Percentiles rank a stretch among this genome's conserved stretches.
Evolutionary conservation across 1,140 invertebrate species (phyloP).

Genomic region (Copidosoma floridanum): DNA sequence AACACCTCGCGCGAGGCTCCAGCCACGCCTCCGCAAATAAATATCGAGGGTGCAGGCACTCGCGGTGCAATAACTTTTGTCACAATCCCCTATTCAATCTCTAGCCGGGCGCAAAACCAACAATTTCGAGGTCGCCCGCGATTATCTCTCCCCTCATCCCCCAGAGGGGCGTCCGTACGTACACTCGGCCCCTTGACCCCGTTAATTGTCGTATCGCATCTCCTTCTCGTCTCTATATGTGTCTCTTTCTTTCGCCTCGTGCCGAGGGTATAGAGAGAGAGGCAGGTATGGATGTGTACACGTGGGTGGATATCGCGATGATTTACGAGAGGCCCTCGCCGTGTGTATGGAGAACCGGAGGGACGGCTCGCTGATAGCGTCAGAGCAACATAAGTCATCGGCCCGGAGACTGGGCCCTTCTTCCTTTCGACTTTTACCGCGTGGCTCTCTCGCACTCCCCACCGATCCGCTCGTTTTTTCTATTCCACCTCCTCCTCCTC

Average conservation of each 20-base stretch:
- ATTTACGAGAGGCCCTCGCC: conserved; percentile 56
- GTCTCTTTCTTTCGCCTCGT: conserved; percentile 26
- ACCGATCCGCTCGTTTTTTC: conserved; percentile 27
- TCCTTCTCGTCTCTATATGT: no score
- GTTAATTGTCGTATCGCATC: conserved; percentile 49
- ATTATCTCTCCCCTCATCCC: neutral
- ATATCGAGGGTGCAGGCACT: conserved; percentile 8
- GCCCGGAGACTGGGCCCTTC: conserved; percentile 40
- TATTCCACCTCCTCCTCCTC: conserved; percentile 15
- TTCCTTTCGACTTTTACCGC: conserved; percentile 24
- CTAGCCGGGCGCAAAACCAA: conserved; percentile 20
- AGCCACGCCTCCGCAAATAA: conserved; percentile 23
- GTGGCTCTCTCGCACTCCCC: conserved; percentile 19
- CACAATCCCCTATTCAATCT: conserved; percentile 30
- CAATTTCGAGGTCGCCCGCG: conserved; percentile 17
- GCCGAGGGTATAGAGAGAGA: conserved; percentile 28
- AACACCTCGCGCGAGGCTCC: neutral
- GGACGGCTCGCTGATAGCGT: conserved; percentile 57
- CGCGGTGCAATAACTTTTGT: conserved; percentile 26
- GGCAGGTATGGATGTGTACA: conserved; percentile 1
- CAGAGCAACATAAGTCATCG: conserved; percentile 59
- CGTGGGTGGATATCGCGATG: conserved; percentile 55
- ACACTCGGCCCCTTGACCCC: conserved; percentile 37
- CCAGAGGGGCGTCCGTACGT: neutral
- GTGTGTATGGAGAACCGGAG: conserved; percentile 44